Evolutionary conservation across 2,113 vertebrate genomes (phyloP).

Genomic region (Trogon surrucura): DNA sequence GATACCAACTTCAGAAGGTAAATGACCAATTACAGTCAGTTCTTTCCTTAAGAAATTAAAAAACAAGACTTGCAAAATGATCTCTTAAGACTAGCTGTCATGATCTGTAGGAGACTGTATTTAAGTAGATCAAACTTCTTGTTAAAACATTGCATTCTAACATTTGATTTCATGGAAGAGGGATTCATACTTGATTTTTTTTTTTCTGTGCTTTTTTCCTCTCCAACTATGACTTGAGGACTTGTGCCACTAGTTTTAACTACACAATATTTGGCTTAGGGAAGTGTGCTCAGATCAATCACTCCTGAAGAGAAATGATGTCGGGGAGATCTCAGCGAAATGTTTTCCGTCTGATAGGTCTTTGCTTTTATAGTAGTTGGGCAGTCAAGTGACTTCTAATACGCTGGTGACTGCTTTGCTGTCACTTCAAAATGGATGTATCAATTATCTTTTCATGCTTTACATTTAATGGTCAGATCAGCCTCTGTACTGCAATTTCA

Average conservation of each 20-base stretch:
- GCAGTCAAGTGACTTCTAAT: neutral
- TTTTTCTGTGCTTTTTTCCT: neutral
- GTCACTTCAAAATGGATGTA: neutral
- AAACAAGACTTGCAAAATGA: neutral
- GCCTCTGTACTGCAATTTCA: neutral
- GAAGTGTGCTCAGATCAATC: neutral
- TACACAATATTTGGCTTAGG: neutral
- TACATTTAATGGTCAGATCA: slow-evolving; percentile 1
- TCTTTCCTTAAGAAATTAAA: neutral
- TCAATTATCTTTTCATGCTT: neutral
- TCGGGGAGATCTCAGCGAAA: neutral
- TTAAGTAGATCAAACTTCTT: neutral
- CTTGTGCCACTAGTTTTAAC: neutral
- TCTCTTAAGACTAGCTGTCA: neutral
- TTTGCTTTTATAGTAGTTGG: neutral
- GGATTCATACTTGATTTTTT: neutral
- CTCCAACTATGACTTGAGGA: neutral
- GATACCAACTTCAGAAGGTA: neutral
- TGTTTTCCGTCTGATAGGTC: neutral
- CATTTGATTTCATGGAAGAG: neutral
- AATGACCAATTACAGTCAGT: neutral
- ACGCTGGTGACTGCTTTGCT: neutral
- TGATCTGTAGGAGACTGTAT: neutral
- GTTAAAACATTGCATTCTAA: neutral
- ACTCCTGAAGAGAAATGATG: neutral